These are phyloP conservation scores for Cataglyphis altisquamis DNA, from an alignment of 2,888 invertebrate genomes.

Conservation along the genomic window DNA sequence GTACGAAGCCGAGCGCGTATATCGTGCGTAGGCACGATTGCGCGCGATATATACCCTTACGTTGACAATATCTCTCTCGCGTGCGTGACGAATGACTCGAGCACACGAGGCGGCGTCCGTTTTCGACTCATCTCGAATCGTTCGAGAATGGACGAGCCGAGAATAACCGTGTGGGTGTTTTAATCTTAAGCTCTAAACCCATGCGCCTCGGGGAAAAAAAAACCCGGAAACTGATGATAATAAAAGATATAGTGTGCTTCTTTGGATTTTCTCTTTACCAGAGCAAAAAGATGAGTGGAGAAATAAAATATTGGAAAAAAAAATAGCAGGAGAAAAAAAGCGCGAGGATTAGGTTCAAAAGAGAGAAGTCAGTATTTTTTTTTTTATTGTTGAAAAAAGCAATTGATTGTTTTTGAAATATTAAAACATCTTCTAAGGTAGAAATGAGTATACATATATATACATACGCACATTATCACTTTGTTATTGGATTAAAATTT, in stretches of 20 bases:
- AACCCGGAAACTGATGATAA: neutral
- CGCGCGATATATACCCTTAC: neutral
- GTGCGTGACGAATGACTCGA: constrained; percentile 37
- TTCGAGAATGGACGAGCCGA: constrained; percentile 8
- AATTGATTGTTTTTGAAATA: neutral
- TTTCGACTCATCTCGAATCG: constrained; percentile 19
- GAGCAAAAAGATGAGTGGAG: neutral
- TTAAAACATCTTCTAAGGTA: neutral
- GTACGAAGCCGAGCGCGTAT: neutral
- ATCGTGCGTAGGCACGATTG: constrained; percentile 10
- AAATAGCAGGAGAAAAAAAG: neutral
- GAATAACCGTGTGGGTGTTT: constrained; percentile 1
- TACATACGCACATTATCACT: neutral
- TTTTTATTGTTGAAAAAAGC: neutral
- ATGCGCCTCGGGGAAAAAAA: neutral
- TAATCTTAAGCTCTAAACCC: constrained; percentile 4
- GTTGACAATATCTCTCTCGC: constrained; percentile 11
- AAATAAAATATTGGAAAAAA: neutral
- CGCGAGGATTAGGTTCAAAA: neutral
- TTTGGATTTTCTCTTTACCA: neutral
- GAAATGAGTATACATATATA: neutral
- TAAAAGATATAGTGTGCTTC: no score
- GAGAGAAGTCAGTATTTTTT: neutral
- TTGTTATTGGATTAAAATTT: neutral
- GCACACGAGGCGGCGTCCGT: constrained; percentile 16